Evolutionary conservation across 2,797 vertebrate species (phyloP), one percentile per base, ranked within the genome.

Genomic region (Merluccius polli): DNA sequence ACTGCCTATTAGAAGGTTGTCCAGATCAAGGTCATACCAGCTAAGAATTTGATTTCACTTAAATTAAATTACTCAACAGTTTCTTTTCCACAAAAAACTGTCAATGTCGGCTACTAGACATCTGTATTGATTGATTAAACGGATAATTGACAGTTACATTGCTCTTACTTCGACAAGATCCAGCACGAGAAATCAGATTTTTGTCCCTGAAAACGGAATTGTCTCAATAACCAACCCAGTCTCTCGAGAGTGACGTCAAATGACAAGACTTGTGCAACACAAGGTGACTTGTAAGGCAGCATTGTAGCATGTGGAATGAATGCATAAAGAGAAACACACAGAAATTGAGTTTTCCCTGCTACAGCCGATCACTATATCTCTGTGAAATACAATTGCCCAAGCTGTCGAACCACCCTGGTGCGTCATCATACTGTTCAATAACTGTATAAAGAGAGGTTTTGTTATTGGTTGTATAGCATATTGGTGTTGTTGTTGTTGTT

Each of bases 41-140:
- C 89, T 84, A 80, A 85, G 74, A 88, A 78, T 73, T 74, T 83
- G 83, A 89, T 87, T 83, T 84, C 79, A 83, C 67, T 82, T 77
- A 77, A 78, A 81, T 82, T 77, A 84, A 38, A 41, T 78, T 68
- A 76, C 78, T 74, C 77, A 82, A 75, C 77, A 33, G 76, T 80
- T 81, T 79, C 41, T 77, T 78, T 79, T 29, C 70, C 73, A 32
- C 35, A 71, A 38, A 16, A 75, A 75, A 77, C 78, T 79, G 74
- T 82, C 78, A 73, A 76, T 77, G 76, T 77, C 79, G 67, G 74
- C 81, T 33, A 65, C 74, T 69, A 76, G 87, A 76, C 72, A 73
- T 38, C 29, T 76, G 79, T 78, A 81, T 87, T 85, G 74, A 87
- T 88, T 90, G 76, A 86, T 86, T 89, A 85, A 91, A 89, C 74